A percentile compares a stretch with the other conserved stretches of the same genome.
Conservation (phyloP, 2,797 vertebrate species). For the Poeciliopsis turneri region DNA sequence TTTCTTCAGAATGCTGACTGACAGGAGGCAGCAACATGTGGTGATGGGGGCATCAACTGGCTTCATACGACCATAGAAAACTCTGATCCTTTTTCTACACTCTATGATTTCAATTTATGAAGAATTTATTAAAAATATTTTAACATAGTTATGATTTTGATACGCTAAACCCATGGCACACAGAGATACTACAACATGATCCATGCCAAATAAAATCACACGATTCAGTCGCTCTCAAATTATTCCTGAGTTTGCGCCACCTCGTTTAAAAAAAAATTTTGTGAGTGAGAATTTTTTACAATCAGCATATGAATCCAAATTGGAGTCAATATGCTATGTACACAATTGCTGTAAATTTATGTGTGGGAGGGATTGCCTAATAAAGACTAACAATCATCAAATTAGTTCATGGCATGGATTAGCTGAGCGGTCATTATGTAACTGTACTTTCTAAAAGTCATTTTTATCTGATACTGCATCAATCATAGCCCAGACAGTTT, state of each 20-base stretch:
- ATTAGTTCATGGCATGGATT: constrained; percentile 23
- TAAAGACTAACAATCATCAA: constrained; percentile 3
- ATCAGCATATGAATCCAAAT: not conserved
- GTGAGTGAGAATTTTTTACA: not conserved
- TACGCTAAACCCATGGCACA: not conserved
- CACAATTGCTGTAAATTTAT: not conserved
- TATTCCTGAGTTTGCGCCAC: not conserved
- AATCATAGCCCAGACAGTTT: not conserved
- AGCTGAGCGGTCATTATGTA: constrained; percentile 3
- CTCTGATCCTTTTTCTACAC: not conserved
- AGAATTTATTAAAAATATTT: not conserved
- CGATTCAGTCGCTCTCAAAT: not conserved
- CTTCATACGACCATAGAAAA: not conserved
- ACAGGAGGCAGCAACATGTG: not conserved
- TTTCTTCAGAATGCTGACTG: not conserved
- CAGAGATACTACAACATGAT: not conserved
- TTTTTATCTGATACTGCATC: constrained; percentile 3
- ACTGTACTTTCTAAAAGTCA: not conserved
- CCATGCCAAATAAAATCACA: not conserved
- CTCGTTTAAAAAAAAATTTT: not conserved
- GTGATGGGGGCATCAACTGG: not conserved
- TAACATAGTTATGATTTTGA: not conserved
- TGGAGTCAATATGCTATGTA: not conserved
- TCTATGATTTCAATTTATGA: not conserved
- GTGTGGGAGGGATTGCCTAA: not conserved